Evolutionary conservation across 2,888 invertebrate species (phyloP).

Genomic region (Coelopa pilipes): DNA sequence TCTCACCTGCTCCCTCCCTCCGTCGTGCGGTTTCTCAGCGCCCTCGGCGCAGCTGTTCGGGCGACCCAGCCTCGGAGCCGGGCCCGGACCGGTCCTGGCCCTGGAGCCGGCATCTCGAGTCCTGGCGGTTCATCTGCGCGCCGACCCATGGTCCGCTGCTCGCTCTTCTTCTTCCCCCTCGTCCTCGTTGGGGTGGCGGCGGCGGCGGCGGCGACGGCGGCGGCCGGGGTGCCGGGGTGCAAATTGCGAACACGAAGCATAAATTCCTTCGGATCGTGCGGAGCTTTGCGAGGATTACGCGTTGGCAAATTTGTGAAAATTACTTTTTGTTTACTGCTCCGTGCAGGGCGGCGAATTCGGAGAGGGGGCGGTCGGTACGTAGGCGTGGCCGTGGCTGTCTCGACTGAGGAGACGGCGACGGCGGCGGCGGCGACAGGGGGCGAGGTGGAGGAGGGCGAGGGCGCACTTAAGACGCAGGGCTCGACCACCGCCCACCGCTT

Average conservation of each 20-base stretch:
- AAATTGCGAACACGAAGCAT: conserved; percentile 55
- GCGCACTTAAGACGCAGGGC: background rate
- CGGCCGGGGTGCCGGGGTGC: conserved; percentile 27
- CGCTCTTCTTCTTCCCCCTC: background rate
- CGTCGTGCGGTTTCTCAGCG: conserved; percentile 9
- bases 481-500: no score
- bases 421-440: background rate
- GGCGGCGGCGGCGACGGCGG: background rate
- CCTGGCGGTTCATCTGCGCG: no score
- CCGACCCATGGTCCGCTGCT: background rate
- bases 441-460: background rate
- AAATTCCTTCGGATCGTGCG: conserved; percentile 57
- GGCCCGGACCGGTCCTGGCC: background rate
- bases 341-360: background rate
- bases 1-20: conserved; percentile 4
- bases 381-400: background rate
- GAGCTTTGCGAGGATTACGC: conserved; percentile 56
- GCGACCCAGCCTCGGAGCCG: background rate
- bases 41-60: conserved; percentile 42
- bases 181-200: background rate
- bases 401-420: background rate
- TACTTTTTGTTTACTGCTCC: conserved; percentile 61
- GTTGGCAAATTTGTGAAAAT: conserved; percentile 65
- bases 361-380: background rate
- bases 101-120: background rate